A percentile compares a stretch with the other conserved stretches of the same genome.
Conservation (phyloP, 2,113 vertebrate genomes). For the Elephas maximus region DNA sequence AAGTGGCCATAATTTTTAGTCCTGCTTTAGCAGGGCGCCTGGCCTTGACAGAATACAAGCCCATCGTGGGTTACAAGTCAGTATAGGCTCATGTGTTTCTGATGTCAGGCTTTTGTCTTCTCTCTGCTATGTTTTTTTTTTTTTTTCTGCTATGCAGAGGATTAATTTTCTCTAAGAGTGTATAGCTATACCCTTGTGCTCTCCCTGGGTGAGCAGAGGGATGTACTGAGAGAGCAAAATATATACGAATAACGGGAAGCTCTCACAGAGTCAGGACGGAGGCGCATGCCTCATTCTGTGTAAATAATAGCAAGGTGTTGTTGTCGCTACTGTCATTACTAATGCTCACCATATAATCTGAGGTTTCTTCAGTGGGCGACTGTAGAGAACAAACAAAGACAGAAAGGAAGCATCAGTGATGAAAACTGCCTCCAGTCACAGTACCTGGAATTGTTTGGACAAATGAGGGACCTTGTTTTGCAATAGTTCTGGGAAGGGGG, state of each 20-base stretch:
- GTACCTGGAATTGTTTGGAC: not conserved
- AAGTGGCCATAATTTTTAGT: not conserved
- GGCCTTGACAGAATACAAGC: rapidly evolving
- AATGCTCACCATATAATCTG: not conserved
- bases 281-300: not conserved
- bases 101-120: rapidly evolving
- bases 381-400: not conserved
- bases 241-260: rapidly evolving
- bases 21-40: too few species aligned
- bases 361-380: not conserved
- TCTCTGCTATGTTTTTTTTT: not conserved
- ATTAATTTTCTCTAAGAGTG: not conserved
- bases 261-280: not conserved
- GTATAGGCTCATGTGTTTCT: rapidly evolving
- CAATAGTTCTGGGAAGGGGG: not conserved
- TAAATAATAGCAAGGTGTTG: not conserved
- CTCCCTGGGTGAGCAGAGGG: not conserved
- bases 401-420: not conserved
- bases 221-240: rapidly evolving
- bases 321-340: not conserved
- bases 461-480: not conserved
- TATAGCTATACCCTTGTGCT: rapidly evolving
- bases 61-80: not conserved
- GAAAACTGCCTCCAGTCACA: too few species aligned
- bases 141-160: rapidly evolving